phyloP scores from a whole-genome alignment of 1,140 invertebrate genomes.

The Plectus sambesii region DNA sequence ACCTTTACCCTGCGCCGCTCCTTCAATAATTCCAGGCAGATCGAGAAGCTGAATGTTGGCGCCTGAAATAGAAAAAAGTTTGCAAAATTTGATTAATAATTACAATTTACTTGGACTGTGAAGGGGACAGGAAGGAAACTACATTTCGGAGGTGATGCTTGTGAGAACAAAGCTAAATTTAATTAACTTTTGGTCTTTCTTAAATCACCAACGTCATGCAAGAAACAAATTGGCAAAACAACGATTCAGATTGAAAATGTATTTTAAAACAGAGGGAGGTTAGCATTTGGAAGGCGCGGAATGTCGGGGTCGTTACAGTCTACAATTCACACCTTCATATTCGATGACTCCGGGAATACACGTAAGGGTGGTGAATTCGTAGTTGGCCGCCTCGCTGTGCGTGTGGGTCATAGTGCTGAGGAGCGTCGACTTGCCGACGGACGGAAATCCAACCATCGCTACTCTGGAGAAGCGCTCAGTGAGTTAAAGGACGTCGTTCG shows the following conservation, averaged over 20 bases:
- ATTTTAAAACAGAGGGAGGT: too few species aligned
- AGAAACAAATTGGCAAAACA: too few species aligned
- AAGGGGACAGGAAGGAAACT: too few species aligned
- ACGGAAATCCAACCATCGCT: constrained; percentile 53
- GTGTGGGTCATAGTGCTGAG: constrained; percentile 83
- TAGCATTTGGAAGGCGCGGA: too few species aligned
- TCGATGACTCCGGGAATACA: constrained; percentile 83
- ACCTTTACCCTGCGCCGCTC: constrained; percentile 96
- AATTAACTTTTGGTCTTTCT: too few species aligned
- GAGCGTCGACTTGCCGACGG: constrained; percentile 62
- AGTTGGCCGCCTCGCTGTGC: constrained; percentile 85
- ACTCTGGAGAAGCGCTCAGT: not conserved
- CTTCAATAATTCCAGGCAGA: constrained; percentile 99
- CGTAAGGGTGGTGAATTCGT: constrained; percentile 97
- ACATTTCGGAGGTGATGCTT: too few species aligned
- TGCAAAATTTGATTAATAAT: constrained; percentile 5
- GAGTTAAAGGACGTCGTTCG: constrained; percentile 4
- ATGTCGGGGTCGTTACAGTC: too few species aligned
- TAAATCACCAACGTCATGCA: too few species aligned
- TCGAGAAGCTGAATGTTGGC: constrained; percentile 97
- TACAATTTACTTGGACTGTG: too few species aligned
- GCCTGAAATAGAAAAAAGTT: constrained; percentile 49
- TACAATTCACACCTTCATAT: constrained; percentile 22
- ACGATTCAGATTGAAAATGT: too few species aligned
- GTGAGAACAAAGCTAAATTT: too few species aligned